Conservation (phyloP, 1,140 invertebrate species). For the Drosophila sproati region DNA sequence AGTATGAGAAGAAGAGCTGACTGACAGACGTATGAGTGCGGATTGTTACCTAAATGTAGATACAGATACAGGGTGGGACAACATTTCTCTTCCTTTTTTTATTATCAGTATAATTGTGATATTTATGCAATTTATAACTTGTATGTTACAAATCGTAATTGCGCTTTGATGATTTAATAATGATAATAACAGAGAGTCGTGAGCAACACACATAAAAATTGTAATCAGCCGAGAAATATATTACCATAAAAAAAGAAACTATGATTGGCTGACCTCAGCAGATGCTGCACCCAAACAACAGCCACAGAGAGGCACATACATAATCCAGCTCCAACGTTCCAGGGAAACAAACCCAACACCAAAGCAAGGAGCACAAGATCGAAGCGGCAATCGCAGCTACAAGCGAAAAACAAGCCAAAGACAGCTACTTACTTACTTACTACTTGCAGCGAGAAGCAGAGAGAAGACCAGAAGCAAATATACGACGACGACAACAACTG, state of each 20-base stretch:
- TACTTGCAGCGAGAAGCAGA: background rate
- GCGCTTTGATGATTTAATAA: too few relatives aligned
- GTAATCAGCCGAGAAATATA: background rate
- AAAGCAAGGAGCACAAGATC: slow-evolving; percentile 11
- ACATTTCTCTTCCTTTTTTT: too few relatives aligned
- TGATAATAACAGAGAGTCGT: too few relatives aligned
- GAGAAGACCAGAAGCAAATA: slow-evolving; percentile 63
- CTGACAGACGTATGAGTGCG: slow-evolving; percentile 24
- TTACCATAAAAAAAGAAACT: slow-evolving; percentile 1
- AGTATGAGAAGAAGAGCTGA: background rate
- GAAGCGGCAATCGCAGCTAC: slow-evolving; percentile 42
- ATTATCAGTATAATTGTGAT: background rate
- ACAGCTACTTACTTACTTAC: slow-evolving; percentile 63
- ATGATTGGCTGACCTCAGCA: slow-evolving; percentile 13
- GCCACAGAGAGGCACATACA: background rate
- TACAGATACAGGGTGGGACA: background rate
- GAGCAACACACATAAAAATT: background rate
- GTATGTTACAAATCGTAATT: too few relatives aligned
- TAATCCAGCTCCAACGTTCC: background rate
- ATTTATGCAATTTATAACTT: too few relatives aligned
- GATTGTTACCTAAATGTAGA: slow-evolving; percentile 2
- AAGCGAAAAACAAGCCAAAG: slow-evolving; percentile 60
- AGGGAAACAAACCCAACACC: slow-evolving; percentile 23
- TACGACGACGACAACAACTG: slow-evolving; percentile 30
- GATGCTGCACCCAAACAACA: background rate